Percentiles rank a stretch among this genome's conserved stretches.
phyloP scores from a whole-genome alignment of 2,888 invertebrate genomes.

The Orgyia antiqua region DNA sequence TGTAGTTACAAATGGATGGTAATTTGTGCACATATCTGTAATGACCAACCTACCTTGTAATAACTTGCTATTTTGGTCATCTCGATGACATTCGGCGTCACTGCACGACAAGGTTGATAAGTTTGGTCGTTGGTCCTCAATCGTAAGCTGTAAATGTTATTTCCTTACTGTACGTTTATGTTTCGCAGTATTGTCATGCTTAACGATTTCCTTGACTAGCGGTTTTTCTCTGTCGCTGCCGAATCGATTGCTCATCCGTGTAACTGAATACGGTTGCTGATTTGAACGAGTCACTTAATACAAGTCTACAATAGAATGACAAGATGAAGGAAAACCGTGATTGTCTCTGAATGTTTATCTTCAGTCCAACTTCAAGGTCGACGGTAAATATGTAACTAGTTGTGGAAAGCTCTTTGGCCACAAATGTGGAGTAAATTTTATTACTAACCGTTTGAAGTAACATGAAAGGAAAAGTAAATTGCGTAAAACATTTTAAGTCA shows the following conservation, averaged over 20 bases:
- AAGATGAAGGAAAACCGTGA: too few relatives aligned
- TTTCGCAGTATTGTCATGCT: constrained; percentile 20
- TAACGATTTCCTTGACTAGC: constrained; percentile 27
- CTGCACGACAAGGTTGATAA: constrained; percentile 29
- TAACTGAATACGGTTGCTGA: too few relatives aligned
- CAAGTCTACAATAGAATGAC: too few relatives aligned
- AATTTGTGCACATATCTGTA: constrained; percentile 7
- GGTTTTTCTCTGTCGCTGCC: constrained; percentile 22
- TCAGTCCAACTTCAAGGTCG: too few relatives aligned
- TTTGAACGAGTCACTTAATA: too few relatives aligned
- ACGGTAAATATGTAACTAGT: too few relatives aligned
- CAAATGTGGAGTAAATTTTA: not conserved
- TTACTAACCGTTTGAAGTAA: not conserved
- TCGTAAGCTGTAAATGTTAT: constrained; percentile 25
- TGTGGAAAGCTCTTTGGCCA: not conserved
- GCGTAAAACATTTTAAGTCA: constrained; percentile 9
- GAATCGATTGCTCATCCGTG: too few relatives aligned
- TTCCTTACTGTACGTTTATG: constrained; percentile 19
- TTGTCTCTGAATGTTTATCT: too few relatives aligned
- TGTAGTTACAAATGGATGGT: not conserved
- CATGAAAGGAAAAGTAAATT: constrained; percentile 18
- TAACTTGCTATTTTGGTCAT: constrained; percentile 19
- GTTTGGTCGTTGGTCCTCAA: constrained; percentile 28
- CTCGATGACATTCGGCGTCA: constrained; percentile 26
- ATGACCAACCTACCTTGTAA: constrained; percentile 11